Conservation (phyloP, 30 jellyfish, hydroid and myxozoan genomes). For the Aurelia sp. region DNA sequence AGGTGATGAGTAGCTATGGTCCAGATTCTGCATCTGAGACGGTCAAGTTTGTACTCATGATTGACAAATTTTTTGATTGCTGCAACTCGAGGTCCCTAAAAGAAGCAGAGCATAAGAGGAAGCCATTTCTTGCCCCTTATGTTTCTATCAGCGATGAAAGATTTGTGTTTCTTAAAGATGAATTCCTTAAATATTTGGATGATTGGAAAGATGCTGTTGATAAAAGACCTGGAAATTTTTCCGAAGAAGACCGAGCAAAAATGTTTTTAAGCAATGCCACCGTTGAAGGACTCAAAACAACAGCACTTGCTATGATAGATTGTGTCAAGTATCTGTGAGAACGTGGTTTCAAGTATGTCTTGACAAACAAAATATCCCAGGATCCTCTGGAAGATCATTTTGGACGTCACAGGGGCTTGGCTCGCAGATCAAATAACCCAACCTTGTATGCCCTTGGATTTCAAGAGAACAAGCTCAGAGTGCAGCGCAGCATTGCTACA, state of each 20-base stretch:
- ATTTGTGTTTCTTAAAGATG: conserved; percentile 40
- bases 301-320: conserved; percentile 34
- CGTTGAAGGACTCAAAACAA: conserved; percentile 43
- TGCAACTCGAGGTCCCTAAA: conserved; percentile 35
- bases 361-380: conserved; percentile 43
- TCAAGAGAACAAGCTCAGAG: conserved; percentile 38
- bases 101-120: conserved; percentile 16
- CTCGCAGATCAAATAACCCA: conserved; percentile 32
- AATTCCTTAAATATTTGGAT: background rate
- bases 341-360: conserved; percentile 44
- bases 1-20: conserved; percentile 39
- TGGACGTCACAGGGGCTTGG: conserved; percentile 8
- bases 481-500: conserved; percentile 27
- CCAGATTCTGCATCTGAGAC: conserved; percentile 46
- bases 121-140: conserved; percentile 34
- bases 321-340: conserved; percentile 27
- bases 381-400: conserved; percentile 56
- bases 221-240: conserved; percentile 44
- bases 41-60: conserved; percentile 25
- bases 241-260: conserved; percentile 27
- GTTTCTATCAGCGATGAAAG: conserved; percentile 25
- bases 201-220: conserved; percentile 45
- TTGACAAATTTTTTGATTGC: conserved; percentile 54
- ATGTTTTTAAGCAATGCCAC: conserved; percentile 46
- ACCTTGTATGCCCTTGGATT: conserved; percentile 35